Evolutionary conservation across 2,797 vertebrate species (phyloP), one percentile per base, ranked within the genome.

Genomic region (Alca torda): DNA sequence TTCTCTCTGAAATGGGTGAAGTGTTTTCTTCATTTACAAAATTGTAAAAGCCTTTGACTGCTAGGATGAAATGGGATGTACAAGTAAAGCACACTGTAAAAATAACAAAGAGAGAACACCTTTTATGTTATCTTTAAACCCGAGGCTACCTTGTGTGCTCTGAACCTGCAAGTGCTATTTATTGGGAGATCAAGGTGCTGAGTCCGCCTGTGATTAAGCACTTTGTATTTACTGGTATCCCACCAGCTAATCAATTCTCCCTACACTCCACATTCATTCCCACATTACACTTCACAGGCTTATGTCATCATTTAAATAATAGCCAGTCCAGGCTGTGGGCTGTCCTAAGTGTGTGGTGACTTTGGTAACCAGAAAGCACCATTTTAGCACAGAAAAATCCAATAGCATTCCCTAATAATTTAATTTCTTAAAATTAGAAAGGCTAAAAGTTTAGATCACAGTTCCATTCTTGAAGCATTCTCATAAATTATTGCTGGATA

Each of bases 191-290:
- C 67, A 90, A 95, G 83, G 76, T 90, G 35, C 72, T 82, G 86
- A 82, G 80, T 79, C 54, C 0, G 4, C 15, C 73, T 70, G 74
- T 93, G 91, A 95, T 96, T 93, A 95, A 96, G 54, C 46, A 90
- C 51, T 93, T 94, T 86, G 69, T 79, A 86, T 93, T 97, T 91
- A 82, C 82, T 91, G 74, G 77, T 76, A 93, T 76, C 77, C 83
- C 87, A 94, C 67, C 11, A 90, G 77, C 28, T 89, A 84, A 94
- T 96, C 89, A 93, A 90, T 96, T 70, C 77, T 84, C 31, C 46
- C 59, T 84, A 50, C 67, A 28, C 59, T 88, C 59, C 46, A 91
- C 51, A 33, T 79, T 90, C 17, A 51, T 67, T 94, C 37, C 46
- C 73, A 21, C 79, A 83, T 82, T 90, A 67, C 33, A 28, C 31